phyloP scores from a whole-genome alignment of 1,140 invertebrate species.

The Heliothis virescens region DNA sequence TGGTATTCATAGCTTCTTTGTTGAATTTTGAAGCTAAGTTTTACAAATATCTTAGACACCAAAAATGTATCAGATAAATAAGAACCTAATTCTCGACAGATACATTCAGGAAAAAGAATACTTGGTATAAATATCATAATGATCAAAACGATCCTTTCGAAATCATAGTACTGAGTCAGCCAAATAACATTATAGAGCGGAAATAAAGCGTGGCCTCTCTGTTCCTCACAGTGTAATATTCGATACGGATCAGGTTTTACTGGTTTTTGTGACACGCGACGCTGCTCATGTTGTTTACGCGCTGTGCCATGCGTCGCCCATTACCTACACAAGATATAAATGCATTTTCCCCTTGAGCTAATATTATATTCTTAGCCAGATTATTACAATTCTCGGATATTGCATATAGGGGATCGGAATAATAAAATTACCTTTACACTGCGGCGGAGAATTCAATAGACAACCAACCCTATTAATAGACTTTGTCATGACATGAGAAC shows the following conservation, averaged over 20 bases:
- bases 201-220: conserved; percentile 34
- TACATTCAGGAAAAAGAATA: too few species aligned
- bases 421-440: conserved; percentile 14
- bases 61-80: not conserved
- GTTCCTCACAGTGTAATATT: conserved; percentile 22
- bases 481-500: conserved; percentile 31
- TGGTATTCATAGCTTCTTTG: too few species aligned
- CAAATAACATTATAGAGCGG: conserved; percentile 22
- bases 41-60: too few species aligned
- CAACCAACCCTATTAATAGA: conserved; percentile 40
- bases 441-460: conserved; percentile 21
- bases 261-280: conserved; percentile 42
- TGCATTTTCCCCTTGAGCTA: conserved; percentile 9
- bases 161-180: conserved; percentile 14
- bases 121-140: not conserved
- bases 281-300: conserved; percentile 31
- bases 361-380: conserved; percentile 4
- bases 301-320: not conserved
- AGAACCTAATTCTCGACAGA: not conserved
- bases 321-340: conserved; percentile 10
- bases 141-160: not conserved
- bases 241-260: conserved; percentile 42
- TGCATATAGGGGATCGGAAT: conserved; percentile 1
- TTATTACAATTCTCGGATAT: not conserved
- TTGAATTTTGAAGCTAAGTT: too few species aligned